phyloP scores from a whole-genome alignment of 2,113 vertebrate species.

The Cyrtonyx montezumae region DNA sequence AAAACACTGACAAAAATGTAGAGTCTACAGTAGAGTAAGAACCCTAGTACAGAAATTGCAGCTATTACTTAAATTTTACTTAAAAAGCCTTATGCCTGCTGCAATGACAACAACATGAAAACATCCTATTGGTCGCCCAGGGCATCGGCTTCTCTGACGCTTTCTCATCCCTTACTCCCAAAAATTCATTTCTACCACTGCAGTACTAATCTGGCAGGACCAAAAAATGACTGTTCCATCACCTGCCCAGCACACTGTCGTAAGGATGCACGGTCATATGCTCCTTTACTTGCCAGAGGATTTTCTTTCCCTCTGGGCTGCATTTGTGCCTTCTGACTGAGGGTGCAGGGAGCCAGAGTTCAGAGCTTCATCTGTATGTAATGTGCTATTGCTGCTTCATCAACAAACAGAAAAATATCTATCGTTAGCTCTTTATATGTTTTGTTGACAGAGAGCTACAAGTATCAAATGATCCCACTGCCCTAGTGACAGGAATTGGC shows the following conservation, averaged over 20 bases:
- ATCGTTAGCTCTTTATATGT: constrained; percentile 45
- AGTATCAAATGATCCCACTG: background rate
- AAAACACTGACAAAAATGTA: background rate
- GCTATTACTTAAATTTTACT: background rate
- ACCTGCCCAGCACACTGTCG: background rate
- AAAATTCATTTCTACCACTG: background rate
- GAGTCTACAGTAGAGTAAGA: background rate
- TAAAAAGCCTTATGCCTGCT: background rate
- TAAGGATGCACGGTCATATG: background rate
- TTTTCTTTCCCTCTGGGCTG: background rate
- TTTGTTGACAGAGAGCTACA: constrained; percentile 45
- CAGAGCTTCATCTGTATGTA: background rate
- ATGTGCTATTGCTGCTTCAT: background rate
- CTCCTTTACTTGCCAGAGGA: background rate
- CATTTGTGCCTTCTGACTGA: background rate
- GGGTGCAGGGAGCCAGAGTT: background rate
- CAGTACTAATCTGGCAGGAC: background rate
- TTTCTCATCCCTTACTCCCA: background rate
- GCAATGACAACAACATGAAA: background rate
- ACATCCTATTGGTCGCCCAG: constrained; percentile 11
- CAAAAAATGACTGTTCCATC: background rate
- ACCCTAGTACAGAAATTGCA: background rate
- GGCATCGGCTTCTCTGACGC: background rate
- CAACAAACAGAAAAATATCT: background rate
- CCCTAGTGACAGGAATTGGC: background rate